Percentiles rank a stretch among this genome's conserved stretches.
These are phyloP conservation scores for Eupsittula cactorum DNA, from an alignment of 2,113 vertebrate genomes.

Conservation along the genomic window DNA sequence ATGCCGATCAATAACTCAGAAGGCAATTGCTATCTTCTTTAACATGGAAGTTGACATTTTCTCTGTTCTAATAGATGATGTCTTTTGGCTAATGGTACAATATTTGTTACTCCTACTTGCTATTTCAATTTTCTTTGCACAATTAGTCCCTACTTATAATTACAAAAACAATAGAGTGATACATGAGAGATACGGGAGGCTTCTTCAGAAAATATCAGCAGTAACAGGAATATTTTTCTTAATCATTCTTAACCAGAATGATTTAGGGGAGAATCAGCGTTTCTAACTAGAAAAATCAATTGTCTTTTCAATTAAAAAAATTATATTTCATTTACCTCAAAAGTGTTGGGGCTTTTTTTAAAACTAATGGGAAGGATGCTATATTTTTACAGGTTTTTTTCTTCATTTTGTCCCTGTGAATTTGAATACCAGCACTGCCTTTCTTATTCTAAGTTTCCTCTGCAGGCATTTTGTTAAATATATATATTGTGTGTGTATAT, in stretches of 20 bases:
- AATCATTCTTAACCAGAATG: slow-evolving; percentile 52
- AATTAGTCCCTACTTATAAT: slow-evolving; percentile 56
- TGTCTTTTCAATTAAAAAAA: slow-evolving; percentile 54
- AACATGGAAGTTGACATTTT: not conserved
- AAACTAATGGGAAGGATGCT: not conserved
- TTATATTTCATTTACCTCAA: slow-evolving; percentile 32
- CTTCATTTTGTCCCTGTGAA: not conserved
- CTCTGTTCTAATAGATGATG: not conserved
- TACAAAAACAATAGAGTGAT: slow-evolving; percentile 51
- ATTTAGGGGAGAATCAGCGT: slow-evolving; percentile 34
- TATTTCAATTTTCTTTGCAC: slow-evolving; percentile 43
- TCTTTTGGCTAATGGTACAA: slow-evolving; percentile 25
- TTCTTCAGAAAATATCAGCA: slow-evolving; percentile 62
- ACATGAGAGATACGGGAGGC: slow-evolving; percentile 37
- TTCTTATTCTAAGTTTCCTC: slow-evolving; percentile 51
- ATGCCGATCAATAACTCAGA: not conserved
- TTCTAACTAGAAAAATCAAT: slow-evolving; percentile 67
- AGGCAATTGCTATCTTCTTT: not conserved
- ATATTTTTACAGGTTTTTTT: not conserved
- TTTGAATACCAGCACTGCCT: slow-evolving; percentile 46
- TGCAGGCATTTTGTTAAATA: slow-evolving; percentile 61
- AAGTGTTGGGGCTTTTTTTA: not conserved
- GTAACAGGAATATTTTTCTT: slow-evolving; percentile 41
- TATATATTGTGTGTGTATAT: slow-evolving; percentile 53
- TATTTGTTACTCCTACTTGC: slow-evolving; percentile 47